Evolutionary conservation across 2,113 vertebrate species (phyloP).

Genomic region (Siniperca knerii): DNA sequence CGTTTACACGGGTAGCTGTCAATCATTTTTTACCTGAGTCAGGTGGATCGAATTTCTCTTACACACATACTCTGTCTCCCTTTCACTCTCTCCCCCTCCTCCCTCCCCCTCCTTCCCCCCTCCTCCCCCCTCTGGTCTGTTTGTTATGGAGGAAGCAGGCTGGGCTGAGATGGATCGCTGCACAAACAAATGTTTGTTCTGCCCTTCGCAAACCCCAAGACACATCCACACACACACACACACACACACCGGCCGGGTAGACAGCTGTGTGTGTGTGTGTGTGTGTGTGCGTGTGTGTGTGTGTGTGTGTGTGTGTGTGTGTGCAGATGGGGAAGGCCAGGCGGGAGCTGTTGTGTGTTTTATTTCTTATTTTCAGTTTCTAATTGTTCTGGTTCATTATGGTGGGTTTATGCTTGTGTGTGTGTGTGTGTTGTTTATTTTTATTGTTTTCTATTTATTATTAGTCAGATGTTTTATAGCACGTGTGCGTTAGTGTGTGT

Average conservation of each 20-base stretch:
- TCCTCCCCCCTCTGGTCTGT: conserved; percentile 6
- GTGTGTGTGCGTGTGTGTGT: not conserved
- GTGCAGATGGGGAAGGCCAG: not conserved
- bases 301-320: conserved; percentile 24
- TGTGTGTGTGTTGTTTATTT: not conserved
- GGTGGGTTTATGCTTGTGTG: not conserved
- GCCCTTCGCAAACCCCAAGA: conserved; percentile 86
- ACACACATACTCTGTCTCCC: conserved; percentile 5
- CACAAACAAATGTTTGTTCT: conserved; percentile 94
- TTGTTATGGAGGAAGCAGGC: conserved; percentile 63
- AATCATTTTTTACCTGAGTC: not conserved
- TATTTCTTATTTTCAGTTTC: not conserved
- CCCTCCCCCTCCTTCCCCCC: not conserved
- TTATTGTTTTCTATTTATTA: not conserved
- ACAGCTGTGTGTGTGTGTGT: not conserved
- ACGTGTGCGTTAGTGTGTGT: conserved; percentile 35
- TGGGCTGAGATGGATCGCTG: conserved; percentile 82
- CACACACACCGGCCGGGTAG: not conserved
- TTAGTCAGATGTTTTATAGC: not conserved
- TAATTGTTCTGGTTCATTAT: not conserved
- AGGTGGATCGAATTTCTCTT: not conserved
- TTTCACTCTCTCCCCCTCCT: not conserved
- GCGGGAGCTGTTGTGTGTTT: not conserved
- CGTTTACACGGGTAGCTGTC: not conserved
- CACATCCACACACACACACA: conserved; percentile 23